Evolutionary conservation across 1,140 invertebrate genomes (phyloP), one percentile per base, ranked within the genome.

Genomic region (Ectropis grisescens): DNA sequence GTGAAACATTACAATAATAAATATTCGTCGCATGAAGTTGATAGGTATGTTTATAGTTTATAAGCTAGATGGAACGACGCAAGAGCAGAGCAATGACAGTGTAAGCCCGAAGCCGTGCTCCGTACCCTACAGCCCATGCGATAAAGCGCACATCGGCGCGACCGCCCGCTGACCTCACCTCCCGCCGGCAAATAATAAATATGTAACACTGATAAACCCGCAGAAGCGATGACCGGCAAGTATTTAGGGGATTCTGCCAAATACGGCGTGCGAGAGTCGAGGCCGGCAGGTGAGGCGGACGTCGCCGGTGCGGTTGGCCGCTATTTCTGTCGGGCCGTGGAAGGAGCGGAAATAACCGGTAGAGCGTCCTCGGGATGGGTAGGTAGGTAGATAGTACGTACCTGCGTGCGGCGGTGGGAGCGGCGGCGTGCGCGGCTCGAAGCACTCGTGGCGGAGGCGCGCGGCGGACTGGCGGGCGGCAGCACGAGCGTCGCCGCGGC

Each of bases 121-220:
- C 23, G 26, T 53, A 61, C 70, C 64, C 65, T 80, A 76, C 50
- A 45, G 40, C 71, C 53, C 55, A 51, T 54, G 49, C 41, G 67
- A 80, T 78, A 80, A 78, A 58, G 72, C 59, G 43, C 61, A 80
- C 51, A 60, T 61, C 68, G 60, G 59, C 54, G 51, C 64, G 68
- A 58, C 45, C 64, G 58, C 69, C 29, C 37, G 56, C 67, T 70
- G 69, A 75, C 70, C 75, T 76, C 62, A 76, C 61, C 71, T 59
- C 61, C 45, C 64, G 54, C 59, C 70, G 67, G 67, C 75, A 75
- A 76, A 75, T 76, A 76, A 80, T 80, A 80, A 80, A 81, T 81
- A 81, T 80, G 75, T 80, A 80, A 78, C 72, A 74, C 60, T 76
- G 75, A 78, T 78, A 78, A 75, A 47, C 55, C 60, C 66, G 61